These are phyloP conservation scores for Seriola aureovittata DNA, from an alignment of 2,113 vertebrate species.

Conservation along the genomic window DNA sequence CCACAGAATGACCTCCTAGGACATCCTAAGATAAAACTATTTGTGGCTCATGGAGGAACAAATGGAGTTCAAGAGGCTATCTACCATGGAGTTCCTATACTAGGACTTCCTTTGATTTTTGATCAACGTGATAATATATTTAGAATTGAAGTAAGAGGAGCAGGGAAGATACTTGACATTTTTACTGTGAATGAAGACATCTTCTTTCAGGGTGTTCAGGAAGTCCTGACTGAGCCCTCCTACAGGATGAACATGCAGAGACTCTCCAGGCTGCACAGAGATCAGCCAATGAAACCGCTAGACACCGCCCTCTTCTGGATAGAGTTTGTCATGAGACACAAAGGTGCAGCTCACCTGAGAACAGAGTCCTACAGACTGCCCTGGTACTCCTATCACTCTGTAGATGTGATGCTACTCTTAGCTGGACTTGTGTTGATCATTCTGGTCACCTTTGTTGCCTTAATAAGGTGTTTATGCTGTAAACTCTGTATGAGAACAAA, in stretches of 20 bases:
- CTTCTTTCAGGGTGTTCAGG: slow-evolving; percentile 69
- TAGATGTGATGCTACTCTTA: slow-evolving; percentile 75
- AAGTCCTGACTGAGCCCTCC: slow-evolving; percentile 77
- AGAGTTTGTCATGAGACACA: slow-evolving; percentile 84
- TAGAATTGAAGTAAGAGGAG: slow-evolving; percentile 72
- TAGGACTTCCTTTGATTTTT: slow-evolving; percentile 81
- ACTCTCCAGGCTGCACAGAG: slow-evolving; percentile 79
- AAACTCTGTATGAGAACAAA: slow-evolving; percentile 40
- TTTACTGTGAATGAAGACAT: slow-evolving; percentile 59
- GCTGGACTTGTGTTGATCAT: slow-evolving; percentile 34
- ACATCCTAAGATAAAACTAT: slow-evolving; percentile 76
- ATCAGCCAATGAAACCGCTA: slow-evolving; percentile 75
- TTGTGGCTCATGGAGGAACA: slow-evolving; percentile 82
- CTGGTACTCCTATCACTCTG: slow-evolving; percentile 80
- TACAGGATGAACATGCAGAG: slow-evolving; percentile 81
- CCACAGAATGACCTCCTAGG: slow-evolving; percentile 83
- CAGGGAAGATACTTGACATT: slow-evolving; percentile 67
- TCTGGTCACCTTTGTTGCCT: background rate
- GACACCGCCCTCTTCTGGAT: slow-evolving; percentile 84
- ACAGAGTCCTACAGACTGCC: slow-evolving; percentile 80
- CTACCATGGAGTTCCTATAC: slow-evolving; percentile 80
- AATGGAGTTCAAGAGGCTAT: slow-evolving; percentile 83
- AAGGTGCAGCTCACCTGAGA: slow-evolving; percentile 82
- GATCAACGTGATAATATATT: slow-evolving; percentile 81
- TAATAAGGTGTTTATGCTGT: slow-evolving; percentile 39